Percentiles rank a stretch among this genome's conserved stretches.
phyloP scores from a whole-genome alignment of 2,113 vertebrate species.

The Rhinopithecus roxellana region DNA sequence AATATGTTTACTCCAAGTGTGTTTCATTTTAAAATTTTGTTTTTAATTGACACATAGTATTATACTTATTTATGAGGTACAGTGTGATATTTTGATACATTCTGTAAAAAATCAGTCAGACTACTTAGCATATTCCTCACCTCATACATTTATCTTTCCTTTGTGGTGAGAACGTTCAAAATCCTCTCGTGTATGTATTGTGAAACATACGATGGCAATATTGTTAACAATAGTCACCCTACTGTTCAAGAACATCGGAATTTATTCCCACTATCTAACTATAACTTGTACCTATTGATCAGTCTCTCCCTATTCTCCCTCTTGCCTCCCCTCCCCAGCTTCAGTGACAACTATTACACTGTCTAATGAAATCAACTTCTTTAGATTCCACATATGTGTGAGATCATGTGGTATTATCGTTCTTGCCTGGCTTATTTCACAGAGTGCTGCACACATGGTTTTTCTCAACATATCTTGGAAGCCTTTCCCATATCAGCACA shows the following conservation, averaged over 20 bases:
- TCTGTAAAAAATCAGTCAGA: neutral
- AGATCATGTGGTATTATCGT: neutral
- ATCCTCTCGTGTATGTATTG: neutral
- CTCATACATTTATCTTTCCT: neutral
- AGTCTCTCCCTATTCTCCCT: neutral
- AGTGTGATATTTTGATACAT: neutral
- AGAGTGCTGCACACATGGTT: neutral
- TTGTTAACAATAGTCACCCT: neutral
- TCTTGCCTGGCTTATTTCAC: neutral
- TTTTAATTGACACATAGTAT: neutral
- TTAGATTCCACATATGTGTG: neutral
- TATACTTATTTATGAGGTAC: neutral
- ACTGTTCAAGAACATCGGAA: neutral
- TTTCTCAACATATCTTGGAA: neutral
- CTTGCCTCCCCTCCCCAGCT: neutral
- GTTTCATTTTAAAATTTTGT: neutral
- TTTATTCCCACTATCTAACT: neutral
- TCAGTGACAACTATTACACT: neutral
- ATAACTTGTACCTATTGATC: neutral
- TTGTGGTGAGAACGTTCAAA: neutral
- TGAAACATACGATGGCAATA: neutral
- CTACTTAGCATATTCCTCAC: neutral
- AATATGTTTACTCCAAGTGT: constrained; percentile 59
- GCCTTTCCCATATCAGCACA: neutral
- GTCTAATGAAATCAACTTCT: neutral